Evolutionary conservation across 2,113 vertebrate species (phyloP).

Genomic region (Pleuronectes platessa): DNA sequence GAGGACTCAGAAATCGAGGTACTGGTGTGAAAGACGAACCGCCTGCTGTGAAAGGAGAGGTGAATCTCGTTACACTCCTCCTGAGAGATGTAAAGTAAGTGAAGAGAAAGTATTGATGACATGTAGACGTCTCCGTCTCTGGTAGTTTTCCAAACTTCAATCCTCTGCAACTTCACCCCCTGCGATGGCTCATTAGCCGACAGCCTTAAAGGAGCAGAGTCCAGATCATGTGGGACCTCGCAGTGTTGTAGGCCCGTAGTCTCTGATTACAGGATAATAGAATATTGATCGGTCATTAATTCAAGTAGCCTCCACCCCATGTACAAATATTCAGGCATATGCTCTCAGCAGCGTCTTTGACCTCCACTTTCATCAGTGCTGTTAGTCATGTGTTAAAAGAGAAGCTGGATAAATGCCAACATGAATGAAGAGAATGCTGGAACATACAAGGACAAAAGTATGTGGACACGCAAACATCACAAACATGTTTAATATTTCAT

Average conservation of each 20-base stretch:
- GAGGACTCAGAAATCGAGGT: neutral
- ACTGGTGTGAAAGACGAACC: constrained; percentile 11
- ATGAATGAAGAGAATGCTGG: neutral
- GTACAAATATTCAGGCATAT: constrained; percentile 18
- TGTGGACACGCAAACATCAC: no score
- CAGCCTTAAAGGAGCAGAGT: constrained; percentile 23
- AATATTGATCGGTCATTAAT: constrained; percentile 64
- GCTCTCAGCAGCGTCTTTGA: constrained; percentile 10
- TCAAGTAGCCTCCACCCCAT: constrained; percentile 39
- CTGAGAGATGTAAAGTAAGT: constrained; percentile 25
- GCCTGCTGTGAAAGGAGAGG: neutral
- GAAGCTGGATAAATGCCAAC: neutral
- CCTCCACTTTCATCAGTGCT: constrained; percentile 11
- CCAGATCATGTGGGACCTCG: constrained; percentile 36
- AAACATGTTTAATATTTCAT: no score
- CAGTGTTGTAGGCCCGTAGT: constrained; percentile 23
- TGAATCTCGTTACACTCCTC: constrained; percentile 9
- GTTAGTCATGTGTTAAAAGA: neutral
- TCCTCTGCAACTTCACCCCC: neutral
- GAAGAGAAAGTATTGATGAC: constrained; percentile 26
- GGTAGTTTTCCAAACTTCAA: constrained; percentile 14
- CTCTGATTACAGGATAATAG: constrained; percentile 60
- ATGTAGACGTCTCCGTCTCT: constrained; percentile 7
- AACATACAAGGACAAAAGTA: neutral
- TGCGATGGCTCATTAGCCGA: neutral